phyloP scores from a whole-genome alignment of 2,113 vertebrate species.

The Collichthys lucidus region DNA sequence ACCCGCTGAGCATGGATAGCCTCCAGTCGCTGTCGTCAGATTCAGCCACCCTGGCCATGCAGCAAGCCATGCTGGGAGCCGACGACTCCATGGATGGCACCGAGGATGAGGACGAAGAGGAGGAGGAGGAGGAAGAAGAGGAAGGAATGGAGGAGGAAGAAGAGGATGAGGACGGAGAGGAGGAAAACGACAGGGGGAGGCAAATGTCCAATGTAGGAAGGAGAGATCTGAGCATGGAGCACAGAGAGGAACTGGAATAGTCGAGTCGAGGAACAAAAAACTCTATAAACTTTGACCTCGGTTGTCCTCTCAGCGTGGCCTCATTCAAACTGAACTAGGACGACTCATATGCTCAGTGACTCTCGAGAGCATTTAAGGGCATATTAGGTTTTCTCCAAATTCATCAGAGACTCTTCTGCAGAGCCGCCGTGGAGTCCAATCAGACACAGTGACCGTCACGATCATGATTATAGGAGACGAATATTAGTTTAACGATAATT shows the following conservation, averaged over 20 bases:
- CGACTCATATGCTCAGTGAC: conserved; percentile 20
- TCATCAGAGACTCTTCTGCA: conserved; percentile 44
- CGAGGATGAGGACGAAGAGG: conserved; percentile 90
- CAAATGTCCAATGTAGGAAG: conserved; percentile 86
- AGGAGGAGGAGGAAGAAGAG: conserved; percentile 89
- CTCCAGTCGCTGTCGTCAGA: conserved; percentile 96
- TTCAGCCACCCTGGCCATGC: conserved; percentile 96
- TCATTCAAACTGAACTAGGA: conserved; percentile 19
- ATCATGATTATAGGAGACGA: conserved; percentile 26
- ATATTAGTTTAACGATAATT: conserved; percentile 48
- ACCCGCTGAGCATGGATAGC: conserved; percentile 92
- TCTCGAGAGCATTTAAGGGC: conserved; percentile 40
- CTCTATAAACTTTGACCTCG: conserved; percentile 41
- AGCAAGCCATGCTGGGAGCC: conserved; percentile 95
- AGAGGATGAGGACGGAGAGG: conserved; percentile 82
- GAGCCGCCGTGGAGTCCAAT: conserved; percentile 36
- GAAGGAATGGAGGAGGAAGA: conserved; percentile 85
- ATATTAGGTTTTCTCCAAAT: conserved; percentile 23
- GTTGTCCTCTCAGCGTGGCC: conserved; percentile 13
- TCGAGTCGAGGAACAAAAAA: background rate
- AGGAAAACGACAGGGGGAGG: conserved; percentile 87
- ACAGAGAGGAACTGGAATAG: conserved; percentile 94
- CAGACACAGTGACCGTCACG: conserved; percentile 23
- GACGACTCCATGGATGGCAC: conserved; percentile 97
- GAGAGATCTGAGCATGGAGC: conserved; percentile 91